These are phyloP conservation scores for Parasteatoda tepidariorum DNA, from an alignment of 1,140 invertebrate species.

Conservation along the genomic window DNA sequence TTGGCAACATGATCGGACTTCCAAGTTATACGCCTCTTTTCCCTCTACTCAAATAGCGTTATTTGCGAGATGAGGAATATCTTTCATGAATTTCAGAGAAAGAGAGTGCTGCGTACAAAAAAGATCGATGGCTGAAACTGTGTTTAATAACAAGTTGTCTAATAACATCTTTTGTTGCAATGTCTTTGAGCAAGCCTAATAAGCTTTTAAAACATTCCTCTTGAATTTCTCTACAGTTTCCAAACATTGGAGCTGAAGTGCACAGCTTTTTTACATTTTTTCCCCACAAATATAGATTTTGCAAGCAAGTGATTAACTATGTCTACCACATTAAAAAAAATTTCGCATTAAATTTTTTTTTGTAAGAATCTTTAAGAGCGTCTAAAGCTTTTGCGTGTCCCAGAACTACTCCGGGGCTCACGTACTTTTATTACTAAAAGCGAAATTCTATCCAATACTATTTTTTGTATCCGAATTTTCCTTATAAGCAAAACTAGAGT, in stretches of 20 bases:
- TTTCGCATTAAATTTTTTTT: no score
- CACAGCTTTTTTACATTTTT: slow-evolving; percentile 1
- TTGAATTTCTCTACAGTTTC: not conserved
- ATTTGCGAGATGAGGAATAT: not conserved
- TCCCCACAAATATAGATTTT: slow-evolving; percentile 14
- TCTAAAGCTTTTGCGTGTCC: not conserved
- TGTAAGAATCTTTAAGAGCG: not conserved
- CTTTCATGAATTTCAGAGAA: not conserved
- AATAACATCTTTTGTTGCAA: slow-evolving; percentile 1
- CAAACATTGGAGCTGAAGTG: not conserved
- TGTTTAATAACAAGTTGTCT: not conserved
- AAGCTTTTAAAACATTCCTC: slow-evolving; percentile 1
- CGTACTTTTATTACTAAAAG: no score
- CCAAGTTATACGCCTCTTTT: not conserved
- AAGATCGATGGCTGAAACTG: not conserved
- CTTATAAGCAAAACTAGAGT: no score
- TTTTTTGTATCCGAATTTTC: no score
- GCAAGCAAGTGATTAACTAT: not conserved
- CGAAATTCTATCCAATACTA: no score
- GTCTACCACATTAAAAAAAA: not conserved
- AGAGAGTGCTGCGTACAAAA: no score
- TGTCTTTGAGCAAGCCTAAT: not conserved
- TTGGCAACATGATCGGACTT: not conserved
- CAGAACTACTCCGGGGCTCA: no score
- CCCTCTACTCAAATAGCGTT: not conserved